These are phyloP conservation scores for Parauchenoglanis punctatus DNA, from an alignment of 2,797 vertebrate species.

Conservation along the genomic window DNA sequence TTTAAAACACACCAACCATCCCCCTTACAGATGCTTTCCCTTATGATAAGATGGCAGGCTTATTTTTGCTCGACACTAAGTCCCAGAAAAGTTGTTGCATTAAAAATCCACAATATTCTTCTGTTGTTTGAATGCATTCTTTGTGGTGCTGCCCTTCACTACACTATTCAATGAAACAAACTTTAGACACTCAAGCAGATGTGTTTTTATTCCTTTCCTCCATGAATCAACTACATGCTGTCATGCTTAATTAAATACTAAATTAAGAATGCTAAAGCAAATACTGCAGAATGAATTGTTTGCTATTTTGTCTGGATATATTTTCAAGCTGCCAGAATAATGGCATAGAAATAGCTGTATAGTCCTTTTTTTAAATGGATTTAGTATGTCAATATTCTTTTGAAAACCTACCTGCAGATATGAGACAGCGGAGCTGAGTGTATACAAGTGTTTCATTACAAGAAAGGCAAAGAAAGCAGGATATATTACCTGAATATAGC, in stretches of 20 bases:
- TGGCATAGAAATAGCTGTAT: neutral
- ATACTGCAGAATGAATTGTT: neutral
- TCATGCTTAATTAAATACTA: slow-evolving; percentile 11
- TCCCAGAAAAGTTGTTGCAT: neutral
- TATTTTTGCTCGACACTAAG: neutral
- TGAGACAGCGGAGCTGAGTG: neutral
- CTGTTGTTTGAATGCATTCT: neutral
- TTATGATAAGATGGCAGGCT: neutral
- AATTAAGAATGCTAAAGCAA: slow-evolving; percentile 5
- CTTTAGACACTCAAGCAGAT: slow-evolving; percentile 2
- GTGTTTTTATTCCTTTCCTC: slow-evolving; percentile 4
- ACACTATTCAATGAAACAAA: neutral
- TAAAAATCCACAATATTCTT: neutral
- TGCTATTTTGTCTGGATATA: neutral
- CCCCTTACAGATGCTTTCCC: neutral
- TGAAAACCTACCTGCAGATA: neutral
- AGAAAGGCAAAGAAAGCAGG: neutral
- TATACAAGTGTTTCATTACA: neutral
- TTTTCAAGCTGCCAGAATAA: slow-evolving; percentile 2
- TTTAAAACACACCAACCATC: neutral
- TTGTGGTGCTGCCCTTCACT: neutral
- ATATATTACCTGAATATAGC: neutral
- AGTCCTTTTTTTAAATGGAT: neutral
- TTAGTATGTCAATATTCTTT: neutral
- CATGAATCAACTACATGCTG: slow-evolving; percentile 2